Conservation (phyloP, 2,113 vertebrate genomes). For the Coptodon rendalli region DNA sequence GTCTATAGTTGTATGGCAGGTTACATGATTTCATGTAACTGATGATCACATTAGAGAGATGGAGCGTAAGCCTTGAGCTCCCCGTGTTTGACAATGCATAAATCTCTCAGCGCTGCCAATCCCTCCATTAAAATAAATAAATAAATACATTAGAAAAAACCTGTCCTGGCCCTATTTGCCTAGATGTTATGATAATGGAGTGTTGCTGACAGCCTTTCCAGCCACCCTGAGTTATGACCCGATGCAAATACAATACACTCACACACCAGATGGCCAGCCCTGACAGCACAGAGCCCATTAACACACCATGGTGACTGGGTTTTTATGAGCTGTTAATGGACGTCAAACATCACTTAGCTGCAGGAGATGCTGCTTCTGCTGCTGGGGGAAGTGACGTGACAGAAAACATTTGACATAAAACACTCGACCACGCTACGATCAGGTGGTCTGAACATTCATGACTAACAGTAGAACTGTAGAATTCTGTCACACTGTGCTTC, state of each 20-base stretch:
- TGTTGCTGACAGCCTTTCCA: conserved; percentile 1
- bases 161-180: not conserved
- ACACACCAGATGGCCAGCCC: not conserved
- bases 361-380: not conserved
- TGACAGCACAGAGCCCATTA: conserved; percentile 2
- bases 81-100: not conserved
- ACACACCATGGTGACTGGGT: conserved; percentile 7
- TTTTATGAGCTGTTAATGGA: conserved; percentile 55
- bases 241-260: not conserved
- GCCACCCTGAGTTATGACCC: conserved; percentile 12
- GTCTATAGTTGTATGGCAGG: not conserved
- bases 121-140: not conserved
- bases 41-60: not conserved
- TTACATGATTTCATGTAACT: not conserved
- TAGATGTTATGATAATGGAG: conserved; percentile 5
- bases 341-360: not conserved
- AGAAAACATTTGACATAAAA: not conserved
- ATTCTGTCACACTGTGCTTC: not conserved
- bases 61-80: not conserved
- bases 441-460: not conserved
- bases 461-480: not conserved
- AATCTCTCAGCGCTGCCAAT: not conserved
- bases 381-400: not conserved
- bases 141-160: not conserved
- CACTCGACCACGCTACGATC: not conserved